Base-by-base conservation (phyloP, 2,888 invertebrate species). In the Podotricha telesiphe region DNA sequence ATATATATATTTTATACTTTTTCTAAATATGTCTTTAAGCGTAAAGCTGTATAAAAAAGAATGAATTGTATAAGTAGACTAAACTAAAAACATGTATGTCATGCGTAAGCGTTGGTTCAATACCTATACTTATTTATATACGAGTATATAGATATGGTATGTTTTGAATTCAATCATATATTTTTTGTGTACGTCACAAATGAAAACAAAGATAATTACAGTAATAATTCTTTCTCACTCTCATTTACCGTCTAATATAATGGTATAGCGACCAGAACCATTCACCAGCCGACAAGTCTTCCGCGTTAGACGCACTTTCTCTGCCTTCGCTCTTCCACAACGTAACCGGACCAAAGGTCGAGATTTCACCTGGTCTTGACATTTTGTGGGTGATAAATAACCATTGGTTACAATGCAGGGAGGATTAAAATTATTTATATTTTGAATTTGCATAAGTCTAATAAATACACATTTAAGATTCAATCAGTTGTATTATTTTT, bases 261-360 rank as follows among this genome's bases (percentile, higher is more conserved):
- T 48, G 34, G 17, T 17, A 13, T n/a, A 48, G 40, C n/a, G n/a
- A 53, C 34, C 45, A 62, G 34, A 11, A 34, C 51, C 20, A 53
- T 42, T n/a, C 47, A 53, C 51, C 22, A 40, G 59, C 40, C 22
- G 42, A 22, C 20, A 15, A 42, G 50, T 68, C 40, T 71, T 66
- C 63, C 58, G 62, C 51, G 55, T 66, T 68, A 34, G 61, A 67
- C 53, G 69, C 65, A 69, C 71, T 71, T 69, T 71, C 71, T 63
- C 71, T 56, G 45, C 65, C 59, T 63, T 62, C 65, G 20, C 61
- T 64, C 61, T 28, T 45, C 45, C 51, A 61, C 50, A 45, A 68
- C 50, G 62, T 65, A 71, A 66, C 53, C 42, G 34, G 53, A 40
- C 42, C 19, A 69, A 59, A 66, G 66, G 45, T 69, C 62, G 59